Evolutionary conservation across 2,888 invertebrate species (phyloP), one percentile per base, ranked within the genome.

Genomic region (Thereva unica): DNA sequence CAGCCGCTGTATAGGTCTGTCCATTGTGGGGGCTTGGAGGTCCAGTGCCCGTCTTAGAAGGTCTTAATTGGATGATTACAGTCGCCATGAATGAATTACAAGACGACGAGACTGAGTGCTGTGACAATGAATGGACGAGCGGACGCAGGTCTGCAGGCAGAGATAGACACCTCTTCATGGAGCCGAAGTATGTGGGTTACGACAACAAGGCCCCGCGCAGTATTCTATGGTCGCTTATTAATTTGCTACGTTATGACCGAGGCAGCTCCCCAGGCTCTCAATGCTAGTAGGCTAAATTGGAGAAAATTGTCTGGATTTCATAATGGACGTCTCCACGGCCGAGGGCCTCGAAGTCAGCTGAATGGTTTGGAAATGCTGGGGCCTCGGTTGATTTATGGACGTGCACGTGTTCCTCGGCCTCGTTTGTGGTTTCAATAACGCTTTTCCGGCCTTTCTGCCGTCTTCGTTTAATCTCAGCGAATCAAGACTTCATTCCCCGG

Each of bases 1-100:
- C 23, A 23, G 23, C 23, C 23, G 23, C 1, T 23, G 23, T 23
- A 23, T 23, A 23, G 2, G 23, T 23, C 1, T 35, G 57, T 40
- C 59, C 59, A 49, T 47, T 59, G 45, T 38, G 42, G 38, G 47
- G 38, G 23, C 23, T 23, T 23, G 23, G 23, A 23, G 23, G 23
- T 23, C 23, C 59, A 49, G 10, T 49, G 38, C 9, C 37, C 40
- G 34, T 10, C 59, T 38, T 59, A 49, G 59, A 59, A 59, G 49
- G 45, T 59, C 59, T 59, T 59, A 59, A 59, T 59, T 59, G 59
- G 59, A 59, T 59, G 59, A 59, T 59, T 59, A 59, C 59, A 47
- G 59, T 49, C 59, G 59, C 47, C 47, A 59, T 59, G 59, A 59
- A 59, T 59, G 59, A 59, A 59, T 59, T 59, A 59, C 59, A 59